Conservation (phyloP, 2,888 invertebrate species). For the Drosophila diplacantha region DNA sequence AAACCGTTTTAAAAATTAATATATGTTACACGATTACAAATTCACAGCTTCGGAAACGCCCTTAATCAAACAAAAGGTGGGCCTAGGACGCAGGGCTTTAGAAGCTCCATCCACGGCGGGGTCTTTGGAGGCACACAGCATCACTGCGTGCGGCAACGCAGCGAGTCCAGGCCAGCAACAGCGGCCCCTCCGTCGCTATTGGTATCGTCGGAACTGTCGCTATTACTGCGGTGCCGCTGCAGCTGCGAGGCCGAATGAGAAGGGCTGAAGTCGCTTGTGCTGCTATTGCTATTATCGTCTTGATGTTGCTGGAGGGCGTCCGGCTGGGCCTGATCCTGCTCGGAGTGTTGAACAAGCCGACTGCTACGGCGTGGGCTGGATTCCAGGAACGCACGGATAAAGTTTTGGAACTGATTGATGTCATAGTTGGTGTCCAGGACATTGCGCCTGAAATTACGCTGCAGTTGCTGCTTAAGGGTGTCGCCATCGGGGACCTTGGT, state of each 20-base stretch:
- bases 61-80: constrained; percentile 16
- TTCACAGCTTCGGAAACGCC: constrained; percentile 61
- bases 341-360: neutral
- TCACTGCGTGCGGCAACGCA: constrained; percentile 69
- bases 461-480: constrained; percentile 62
- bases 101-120: constrained; percentile 9
- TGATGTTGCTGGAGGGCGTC: neutral
- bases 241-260: neutral
- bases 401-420: constrained; percentile 71
- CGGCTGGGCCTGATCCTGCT: neutral
- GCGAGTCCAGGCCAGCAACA: constrained; percentile 42
- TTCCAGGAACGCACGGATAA: constrained; percentile 71
- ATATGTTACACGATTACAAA: constrained; percentile 41
- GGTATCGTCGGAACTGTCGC: constrained; percentile 18
- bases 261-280: constrained; percentile 25
- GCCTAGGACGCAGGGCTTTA: constrained; percentile 8
- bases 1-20: constrained; percentile 44
- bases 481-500: constrained; percentile 14
- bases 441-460: constrained; percentile 66
- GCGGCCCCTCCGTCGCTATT: constrained; percentile 44
- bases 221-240: neutral
- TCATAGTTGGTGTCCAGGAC: constrained; percentile 58
- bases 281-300: constrained; percentile 6
- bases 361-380: constrained; percentile 34
- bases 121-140: constrained; percentile 6